Evolutionary conservation across 2,113 vertebrate genomes (phyloP), one percentile per base, ranked within the genome.

Genomic region (Himantopus leucocephalus): DNA sequence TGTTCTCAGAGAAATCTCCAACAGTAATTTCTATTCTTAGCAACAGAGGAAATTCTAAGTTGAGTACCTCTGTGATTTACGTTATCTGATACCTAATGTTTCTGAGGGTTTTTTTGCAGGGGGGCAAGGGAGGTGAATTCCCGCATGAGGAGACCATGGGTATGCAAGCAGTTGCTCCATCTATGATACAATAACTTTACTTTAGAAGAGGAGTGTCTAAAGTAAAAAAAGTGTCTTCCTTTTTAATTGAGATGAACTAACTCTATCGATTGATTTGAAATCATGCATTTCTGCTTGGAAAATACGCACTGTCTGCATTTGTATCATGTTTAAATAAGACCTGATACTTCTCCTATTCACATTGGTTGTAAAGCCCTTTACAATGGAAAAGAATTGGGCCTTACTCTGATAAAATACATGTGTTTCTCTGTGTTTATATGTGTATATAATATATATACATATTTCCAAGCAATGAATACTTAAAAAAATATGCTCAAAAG

Each of bases 1-100:
- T 43, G 56, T 90, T 84, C 73, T 80, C 19, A 73, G 83, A 88
- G 43, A 83, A 80, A 83, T 27, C 39, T 93, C 50, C 83, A 92
- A 47, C 35, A 79, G 84, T 71, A 82, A 55, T 81, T 92, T 68
- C 59, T 95, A 37, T 75, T 95, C 60, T 95, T 95, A 94, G 71
- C 45, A 77, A 64, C 66, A 96, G 77, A 91, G 39, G 75, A 94
- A 94, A 79, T 90, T 87, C 52, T 59, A 88, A 66, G 24, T 63
- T 90, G 86, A 82, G 35, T 55, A 70, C 43, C 50, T 90, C 73
- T 14, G 60, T 86, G 41, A 82, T 75, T 85, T 85, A 43, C 2
- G 32, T 64, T 74, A 82, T 80, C 74, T 84, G 82, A 96, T 93
- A 73, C 58, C 27, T 73, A 73, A 76, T 39, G 11, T 76, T 95